These are phyloP conservation scores for Xenops minutus DNA, from an alignment of 2,797 vertebrate species.

Conservation along the genomic window DNA sequence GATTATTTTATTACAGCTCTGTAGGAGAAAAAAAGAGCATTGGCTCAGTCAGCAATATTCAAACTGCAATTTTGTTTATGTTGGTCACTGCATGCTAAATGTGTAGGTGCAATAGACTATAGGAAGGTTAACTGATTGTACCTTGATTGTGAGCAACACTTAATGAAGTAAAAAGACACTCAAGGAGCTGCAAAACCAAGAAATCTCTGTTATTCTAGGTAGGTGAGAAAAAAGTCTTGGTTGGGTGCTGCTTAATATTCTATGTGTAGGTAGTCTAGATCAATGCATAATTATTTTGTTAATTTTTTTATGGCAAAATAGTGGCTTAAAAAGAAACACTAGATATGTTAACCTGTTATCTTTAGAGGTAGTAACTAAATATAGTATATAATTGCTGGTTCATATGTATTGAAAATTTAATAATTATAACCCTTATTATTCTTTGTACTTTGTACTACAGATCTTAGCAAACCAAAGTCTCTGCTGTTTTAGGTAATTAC, in stretches of 20 bases:
- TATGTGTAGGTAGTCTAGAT: background rate
- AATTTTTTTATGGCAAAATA: conserved; percentile 41
- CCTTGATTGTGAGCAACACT: background rate
- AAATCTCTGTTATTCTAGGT: background rate
- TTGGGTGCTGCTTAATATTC: background rate
- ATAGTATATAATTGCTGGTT: conserved; percentile 8
- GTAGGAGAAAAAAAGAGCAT: background rate
- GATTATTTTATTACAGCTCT: background rate
- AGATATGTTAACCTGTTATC: conserved; percentile 13
- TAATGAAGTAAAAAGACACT: background rate
- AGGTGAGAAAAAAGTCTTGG: background rate
- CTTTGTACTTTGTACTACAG: background rate
- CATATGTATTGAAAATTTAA: background rate
- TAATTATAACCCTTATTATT: background rate
- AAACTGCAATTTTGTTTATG: background rate
- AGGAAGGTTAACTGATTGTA: background rate
- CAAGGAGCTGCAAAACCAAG: background rate
- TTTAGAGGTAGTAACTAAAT: conserved; percentile 14
- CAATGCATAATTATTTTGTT: conserved; percentile 34
- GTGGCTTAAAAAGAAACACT: conserved; percentile 14
- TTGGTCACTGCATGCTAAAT: background rate
- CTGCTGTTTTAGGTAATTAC: background rate
- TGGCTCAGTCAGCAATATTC: background rate
- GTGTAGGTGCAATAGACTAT: accelerated
- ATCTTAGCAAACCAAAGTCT: background rate